These are phyloP conservation scores for Leuciscus idus DNA, from an alignment of 2,113 vertebrate genomes.

Conservation along the genomic window DNA sequence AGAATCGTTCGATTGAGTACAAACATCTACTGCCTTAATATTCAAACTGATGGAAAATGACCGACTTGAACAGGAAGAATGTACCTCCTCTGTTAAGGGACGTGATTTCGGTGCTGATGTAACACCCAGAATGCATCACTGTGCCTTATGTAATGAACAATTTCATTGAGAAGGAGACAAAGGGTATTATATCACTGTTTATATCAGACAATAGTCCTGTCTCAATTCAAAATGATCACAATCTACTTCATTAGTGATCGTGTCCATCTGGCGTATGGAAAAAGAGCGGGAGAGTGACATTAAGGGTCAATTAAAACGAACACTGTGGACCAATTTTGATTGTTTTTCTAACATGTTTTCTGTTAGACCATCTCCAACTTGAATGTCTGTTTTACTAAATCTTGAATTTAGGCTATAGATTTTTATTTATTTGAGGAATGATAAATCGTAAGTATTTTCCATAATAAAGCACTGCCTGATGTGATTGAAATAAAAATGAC, in stretches of 20 bases:
- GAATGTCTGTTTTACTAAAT: constrained; percentile 59
- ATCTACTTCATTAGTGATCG: constrained; percentile 16
- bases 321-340: constrained; percentile 42
- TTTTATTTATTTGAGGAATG: constrained; percentile 58
- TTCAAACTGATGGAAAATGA: constrained; percentile 43
- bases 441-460: constrained; percentile 43
- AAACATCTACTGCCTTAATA: constrained; percentile 25
- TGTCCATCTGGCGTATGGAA: background rate
- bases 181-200: constrained; percentile 30
- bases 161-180: constrained; percentile 37
- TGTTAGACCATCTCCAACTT: constrained; percentile 28
- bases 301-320: background rate
- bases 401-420: constrained; percentile 49
- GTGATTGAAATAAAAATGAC: constrained; percentile 34
- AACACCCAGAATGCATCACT: constrained; percentile 48
- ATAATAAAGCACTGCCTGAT: constrained; percentile 42
- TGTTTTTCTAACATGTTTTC: constrained; percentile 42
- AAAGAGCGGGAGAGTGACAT: constrained; percentile 20
- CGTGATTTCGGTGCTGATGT: constrained; percentile 26
- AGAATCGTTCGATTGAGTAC: background rate
- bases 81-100: constrained; percentile 40
- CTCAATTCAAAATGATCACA: constrained; percentile 15
- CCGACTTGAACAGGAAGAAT: constrained; percentile 38
- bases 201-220: constrained; percentile 16
- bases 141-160: constrained; percentile 55